phyloP scores from a whole-genome alignment of 2,113 vertebrate genomes.

The Bothrops jararaca region DNA sequence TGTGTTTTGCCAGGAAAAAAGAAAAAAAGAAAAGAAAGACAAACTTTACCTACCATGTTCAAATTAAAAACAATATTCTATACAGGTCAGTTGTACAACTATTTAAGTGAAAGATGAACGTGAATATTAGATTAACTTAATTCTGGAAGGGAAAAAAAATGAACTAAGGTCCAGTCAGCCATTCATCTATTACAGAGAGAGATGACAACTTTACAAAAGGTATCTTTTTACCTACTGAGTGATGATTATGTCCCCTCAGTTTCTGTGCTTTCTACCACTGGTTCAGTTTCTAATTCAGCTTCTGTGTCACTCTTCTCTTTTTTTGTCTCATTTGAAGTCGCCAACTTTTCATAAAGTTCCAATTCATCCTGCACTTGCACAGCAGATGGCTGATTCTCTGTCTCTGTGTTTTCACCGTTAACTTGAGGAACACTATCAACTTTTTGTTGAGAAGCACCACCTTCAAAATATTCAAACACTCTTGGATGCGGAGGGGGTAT shows the following conservation, averaged over 20 bases:
- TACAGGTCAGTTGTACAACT: constrained; percentile 91
- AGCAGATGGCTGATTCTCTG: constrained; percentile 75
- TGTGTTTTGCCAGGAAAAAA: constrained; percentile 80
- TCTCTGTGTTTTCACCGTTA: constrained; percentile 82
- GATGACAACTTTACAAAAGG: constrained; percentile 99
- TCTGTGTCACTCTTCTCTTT: constrained; percentile 91
- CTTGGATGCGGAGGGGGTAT: constrained; percentile 77
- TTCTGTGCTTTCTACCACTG: constrained; percentile 99
- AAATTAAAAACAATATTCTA: constrained; percentile 89
- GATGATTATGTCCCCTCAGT: constrained; percentile 99
- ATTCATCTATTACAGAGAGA: constrained; percentile 98
- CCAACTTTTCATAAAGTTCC: constrained; percentile 79
- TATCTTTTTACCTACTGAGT: constrained; percentile 99
- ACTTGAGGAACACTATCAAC: constrained; percentile 76
- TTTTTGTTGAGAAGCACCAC: constrained; percentile 75
- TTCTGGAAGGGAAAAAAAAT: constrained; percentile 83
- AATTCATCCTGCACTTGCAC: constrained; percentile 73
- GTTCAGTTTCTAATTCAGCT: constrained; percentile 93
- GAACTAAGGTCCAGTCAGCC: constrained; percentile 92
- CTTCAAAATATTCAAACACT: constrained; percentile 80
- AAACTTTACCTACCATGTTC: constrained; percentile 88
- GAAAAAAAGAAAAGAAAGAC: constrained; percentile 56
- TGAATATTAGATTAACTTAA: constrained; percentile 86
- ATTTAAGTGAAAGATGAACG: constrained; percentile 92
- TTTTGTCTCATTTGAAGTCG: constrained; percentile 80